Base-by-base conservation (phyloP, 2,797 vertebrate species). In the Peromyscus nudipes region DNA sequence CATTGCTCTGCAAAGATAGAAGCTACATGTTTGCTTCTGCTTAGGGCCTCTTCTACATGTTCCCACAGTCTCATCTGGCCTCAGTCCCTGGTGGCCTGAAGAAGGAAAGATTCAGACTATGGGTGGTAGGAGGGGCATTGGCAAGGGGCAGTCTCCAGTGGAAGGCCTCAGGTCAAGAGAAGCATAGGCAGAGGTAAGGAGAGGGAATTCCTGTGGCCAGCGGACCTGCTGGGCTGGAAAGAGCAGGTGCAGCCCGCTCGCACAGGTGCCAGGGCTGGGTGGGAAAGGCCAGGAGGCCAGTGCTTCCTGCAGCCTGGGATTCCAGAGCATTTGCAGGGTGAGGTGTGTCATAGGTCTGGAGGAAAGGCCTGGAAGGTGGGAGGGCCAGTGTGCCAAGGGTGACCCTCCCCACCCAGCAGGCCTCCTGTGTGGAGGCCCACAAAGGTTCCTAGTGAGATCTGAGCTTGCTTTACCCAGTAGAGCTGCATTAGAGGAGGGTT, bases 301-400 rank as follows among this genome's bases (percentile, higher is more conserved):
- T 0, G 23, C 95, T 95, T 85, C 95, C 96, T 57, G 92, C 31
- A 60, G 92, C 62, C 52, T 86, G 60, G 23, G 57, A 91, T 62
- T 92, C 89, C 89, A 84, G 73, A 71, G 52, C 23, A 52, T 16
- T 86, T 83, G 71, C 43, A 6, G 64, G 67, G 46, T 0, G 13
- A 37, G 34, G 55, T 37, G 65, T 67, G 87, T 89, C 90, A 25
- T 17, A 25, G 49, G 60, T 7, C 67, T 80, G 17, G 37, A 60
- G 43, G 40, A 57, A 60, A 55, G 92, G 43, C 37, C 57, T 46
- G 80, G 83, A 34, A 82, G 31, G 60, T 2, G 11, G 34, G 17
- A 46, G 23, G 8, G 13, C 21, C 27, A 27, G 55, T 1, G 4
- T 12, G 5, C 0, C 2, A 25, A 3, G 40, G 52, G 79, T 2